Evolutionary conservation across 2,888 invertebrate species (phyloP).

Genomic region (Sepiola atlantica): DNA sequence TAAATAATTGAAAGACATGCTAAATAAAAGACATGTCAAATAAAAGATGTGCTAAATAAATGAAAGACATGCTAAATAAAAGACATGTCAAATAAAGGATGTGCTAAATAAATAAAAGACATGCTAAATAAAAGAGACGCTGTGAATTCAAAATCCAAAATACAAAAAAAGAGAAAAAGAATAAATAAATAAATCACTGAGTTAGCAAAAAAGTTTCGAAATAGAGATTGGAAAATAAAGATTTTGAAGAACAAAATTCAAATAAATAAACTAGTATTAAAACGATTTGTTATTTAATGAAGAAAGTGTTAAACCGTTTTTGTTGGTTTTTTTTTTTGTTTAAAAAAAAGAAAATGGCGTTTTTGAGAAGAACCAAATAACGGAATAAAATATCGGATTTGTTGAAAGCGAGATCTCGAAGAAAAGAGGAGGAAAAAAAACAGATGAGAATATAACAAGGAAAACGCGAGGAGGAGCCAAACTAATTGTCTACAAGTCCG

Average conservation of each 20-base stretch:
- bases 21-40: no score
- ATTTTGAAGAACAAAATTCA: background rate
- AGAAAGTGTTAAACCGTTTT: constrained; percentile 7
- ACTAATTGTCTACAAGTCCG: background rate
- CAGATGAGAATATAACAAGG: no score
- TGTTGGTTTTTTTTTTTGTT: no score
- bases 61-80: no score
- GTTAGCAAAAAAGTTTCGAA: background rate
- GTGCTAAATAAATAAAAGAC: background rate
- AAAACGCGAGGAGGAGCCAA: background rate
- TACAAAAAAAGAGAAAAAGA: background rate
- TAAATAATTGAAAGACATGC: no score
- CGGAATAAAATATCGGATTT: background rate
- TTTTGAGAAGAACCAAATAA: background rate
- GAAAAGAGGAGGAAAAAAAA: background rate
- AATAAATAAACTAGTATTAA: background rate
- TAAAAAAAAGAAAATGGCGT: background rate
- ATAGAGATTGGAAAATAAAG: constrained; percentile 14
- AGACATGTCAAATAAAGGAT: no score
- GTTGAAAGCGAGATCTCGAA: background rate
- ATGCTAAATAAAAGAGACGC: background rate
- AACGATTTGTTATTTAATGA: constrained; percentile 10
- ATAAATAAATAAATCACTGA: background rate
- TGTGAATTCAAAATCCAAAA: background rate
- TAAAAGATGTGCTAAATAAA: no score